Base-by-base conservation (phyloP, 2,113 vertebrate species). In the Butastur rufipennis region DNA sequence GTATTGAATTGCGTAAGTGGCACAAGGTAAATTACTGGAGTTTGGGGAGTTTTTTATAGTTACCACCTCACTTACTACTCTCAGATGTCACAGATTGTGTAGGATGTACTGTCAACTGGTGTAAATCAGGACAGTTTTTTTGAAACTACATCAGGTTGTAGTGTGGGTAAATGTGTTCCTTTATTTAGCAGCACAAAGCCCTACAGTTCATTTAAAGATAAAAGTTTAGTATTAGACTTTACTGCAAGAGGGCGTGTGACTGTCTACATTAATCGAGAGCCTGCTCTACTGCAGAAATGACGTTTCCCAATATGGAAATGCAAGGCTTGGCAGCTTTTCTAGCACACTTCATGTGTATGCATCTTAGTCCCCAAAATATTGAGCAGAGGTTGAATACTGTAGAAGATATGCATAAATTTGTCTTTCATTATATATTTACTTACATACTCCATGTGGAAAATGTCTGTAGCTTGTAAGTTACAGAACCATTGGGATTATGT, bases 131-230 rank as follows among this genome's bases (percentile, higher is more conserved):
- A 72, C 56, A 81, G 47, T 38, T 93, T 84, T 91, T 94, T 83
- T 63, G 29, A 86, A 88, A 82, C 45, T 88, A 25, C 75, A 70
- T 86, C 26, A 66, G 62, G 47, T 84, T 83, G 52, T 73, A 93
- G 50, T 67, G 48, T 96, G 71, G 92, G 59, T 81, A 94, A 94
- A 91, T 56, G 34, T 23, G 8, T 52, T 86, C 59, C 92, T 92
- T 83, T 96, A 84, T 94, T 86, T 95, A 95, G 65, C 61, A 89
- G 47, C 83, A 84, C 68, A 92, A 83, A 92, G 59, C n/a, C 25
- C n/a, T 67, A 47, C n/a, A 93, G 86, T 88, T 90, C 66, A 86
- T 86, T 26, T 81, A 48, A 81, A 94, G 82, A 52, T 62, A 65
- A 79, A 92, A 77, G 16, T 73, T 86, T 65, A 40, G 67, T 74